Percentiles rank a stretch among this genome's conserved stretches.
phyloP scores from a whole-genome alignment of 2,888 invertebrate species.

The Coelopa pilipes region DNA sequence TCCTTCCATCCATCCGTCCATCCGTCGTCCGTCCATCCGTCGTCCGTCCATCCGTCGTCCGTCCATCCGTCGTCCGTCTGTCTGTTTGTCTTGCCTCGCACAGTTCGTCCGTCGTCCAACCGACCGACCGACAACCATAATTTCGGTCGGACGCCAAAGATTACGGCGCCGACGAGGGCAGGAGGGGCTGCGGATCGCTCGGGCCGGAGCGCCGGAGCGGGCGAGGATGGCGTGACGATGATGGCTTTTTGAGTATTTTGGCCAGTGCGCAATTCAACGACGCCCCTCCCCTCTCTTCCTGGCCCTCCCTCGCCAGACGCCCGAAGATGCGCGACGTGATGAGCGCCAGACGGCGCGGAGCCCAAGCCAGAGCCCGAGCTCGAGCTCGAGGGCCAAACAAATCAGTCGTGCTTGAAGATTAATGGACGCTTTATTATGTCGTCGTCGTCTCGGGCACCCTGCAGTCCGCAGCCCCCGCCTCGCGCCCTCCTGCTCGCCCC shows the following conservation, averaged over 20 bases:
- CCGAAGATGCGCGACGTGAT: conserved; percentile 5
- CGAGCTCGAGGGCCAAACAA: conserved; percentile 57
- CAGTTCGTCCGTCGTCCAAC: too few relatives aligned
- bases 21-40: neutral
- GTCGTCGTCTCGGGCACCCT: conserved; percentile 42
- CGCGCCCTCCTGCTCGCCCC: neutral
- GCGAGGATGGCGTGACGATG: neutral
- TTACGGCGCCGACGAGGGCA: conserved; percentile 2
- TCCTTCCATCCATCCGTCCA: too few relatives aligned
- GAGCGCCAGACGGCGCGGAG: neutral
- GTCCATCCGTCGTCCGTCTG: neutral
- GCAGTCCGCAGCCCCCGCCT: conserved; percentile 6
- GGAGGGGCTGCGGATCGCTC: neutral
- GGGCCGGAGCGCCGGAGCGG: neutral
- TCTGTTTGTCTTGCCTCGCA: too few relatives aligned
- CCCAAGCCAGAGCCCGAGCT: too few relatives aligned
- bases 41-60: neutral
- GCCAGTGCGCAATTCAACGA: conserved; percentile 9
- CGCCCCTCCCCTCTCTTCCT: conserved; percentile 1
- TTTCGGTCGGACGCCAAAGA: conserved; percentile 25
- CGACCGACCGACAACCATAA: conserved; percentile 22
- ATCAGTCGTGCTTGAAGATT: conserved; percentile 65
- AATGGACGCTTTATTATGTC: conserved; percentile 64
- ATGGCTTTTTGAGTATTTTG: conserved; percentile 17
- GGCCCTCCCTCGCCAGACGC: neutral